Evolutionary conservation across 2,797 vertebrate species (phyloP), one percentile per base, ranked within the genome.

Genomic region (Pipistrellus kuhlii): DNA sequence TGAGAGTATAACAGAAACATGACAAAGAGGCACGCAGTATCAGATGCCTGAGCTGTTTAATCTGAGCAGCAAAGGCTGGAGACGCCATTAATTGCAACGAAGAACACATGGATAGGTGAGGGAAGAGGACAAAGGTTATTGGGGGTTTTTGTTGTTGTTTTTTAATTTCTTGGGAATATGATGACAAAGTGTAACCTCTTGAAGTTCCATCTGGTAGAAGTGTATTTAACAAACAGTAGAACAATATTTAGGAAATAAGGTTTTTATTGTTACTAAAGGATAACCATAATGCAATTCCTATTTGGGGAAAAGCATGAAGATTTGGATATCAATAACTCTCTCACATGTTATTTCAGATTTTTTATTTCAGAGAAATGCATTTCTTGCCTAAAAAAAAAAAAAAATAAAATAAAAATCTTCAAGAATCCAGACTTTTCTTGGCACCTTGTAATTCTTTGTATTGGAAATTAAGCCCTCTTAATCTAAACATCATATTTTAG

Each of bases 221-320:
- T 81, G 14, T 11, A 55, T 88, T 96, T 97, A 91, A 90, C 41
- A 68, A 46, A 25, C n/a, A 85, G 46, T 62, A 80, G 95, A 95
- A 71, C 1, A 90, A 3, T 11, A 57, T 90, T 96, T 96, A 94
- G 92, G 48, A 78, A 44, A 23, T 64, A 83, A 83, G 21, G 57
- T 88, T 90, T 59, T 92, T 95, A 38, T 85, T 73, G 72, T 96
- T 81, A 48, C 59, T 94, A 8, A 27, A 44, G 13, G 82, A 9
- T 44, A 92, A 59, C 38, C 32, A 48, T 96, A 82, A 93, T 96
- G 55, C 94, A 51, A 94, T 90, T 96, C n/a, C 44, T 4, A 53
- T 95, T 44, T 97, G 18, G 85, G 94, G 72, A 96, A 94, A 86
- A 94, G 92, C 14, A 84, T 68, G 27, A 82, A 71, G 81, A 72